Evolutionary conservation across 2,113 vertebrate species (phyloP).

Genomic region (Leuciscus idus): DNA sequence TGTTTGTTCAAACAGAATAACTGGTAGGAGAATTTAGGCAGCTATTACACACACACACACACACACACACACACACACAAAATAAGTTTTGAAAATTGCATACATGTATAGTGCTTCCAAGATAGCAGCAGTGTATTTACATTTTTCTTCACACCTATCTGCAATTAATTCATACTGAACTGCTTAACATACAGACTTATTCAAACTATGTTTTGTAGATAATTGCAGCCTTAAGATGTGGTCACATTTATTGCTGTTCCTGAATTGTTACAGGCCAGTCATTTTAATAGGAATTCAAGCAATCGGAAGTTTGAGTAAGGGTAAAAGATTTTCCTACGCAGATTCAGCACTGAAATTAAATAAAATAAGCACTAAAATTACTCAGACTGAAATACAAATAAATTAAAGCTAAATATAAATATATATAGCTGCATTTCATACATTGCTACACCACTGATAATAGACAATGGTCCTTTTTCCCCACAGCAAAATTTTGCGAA

Average conservation of each 20-base stretch:
- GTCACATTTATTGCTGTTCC: too few relatives aligned
- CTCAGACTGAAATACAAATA: too few relatives aligned
- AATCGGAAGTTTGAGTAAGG: too few relatives aligned
- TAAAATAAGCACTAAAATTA: too few relatives aligned
- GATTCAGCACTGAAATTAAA: too few relatives aligned
- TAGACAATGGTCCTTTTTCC: background rate
- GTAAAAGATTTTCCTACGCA: too few relatives aligned
- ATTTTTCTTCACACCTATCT: background rate
- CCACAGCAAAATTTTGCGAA: background rate
- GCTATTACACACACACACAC: background rate
- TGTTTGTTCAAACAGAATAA: constrained; percentile 40
- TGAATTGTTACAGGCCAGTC: too few relatives aligned
- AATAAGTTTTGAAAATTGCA: background rate
- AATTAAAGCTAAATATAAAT: too few relatives aligned
- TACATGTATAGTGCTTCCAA: background rate
- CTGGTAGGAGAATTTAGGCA: constrained; percentile 60
- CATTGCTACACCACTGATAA: background rate
- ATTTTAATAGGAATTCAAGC: too few relatives aligned
- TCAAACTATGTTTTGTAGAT: background rate
- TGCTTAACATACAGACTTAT: background rate
- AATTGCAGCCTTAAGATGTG: background rate
- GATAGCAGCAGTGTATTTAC: background rate
- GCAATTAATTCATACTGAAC: background rate
- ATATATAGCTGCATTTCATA: background rate
- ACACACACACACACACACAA: too few relatives aligned